These are phyloP conservation scores for Dipus sagitta DNA, from an alignment of 2,797 vertebrate genomes.

Conservation along the genomic window DNA sequence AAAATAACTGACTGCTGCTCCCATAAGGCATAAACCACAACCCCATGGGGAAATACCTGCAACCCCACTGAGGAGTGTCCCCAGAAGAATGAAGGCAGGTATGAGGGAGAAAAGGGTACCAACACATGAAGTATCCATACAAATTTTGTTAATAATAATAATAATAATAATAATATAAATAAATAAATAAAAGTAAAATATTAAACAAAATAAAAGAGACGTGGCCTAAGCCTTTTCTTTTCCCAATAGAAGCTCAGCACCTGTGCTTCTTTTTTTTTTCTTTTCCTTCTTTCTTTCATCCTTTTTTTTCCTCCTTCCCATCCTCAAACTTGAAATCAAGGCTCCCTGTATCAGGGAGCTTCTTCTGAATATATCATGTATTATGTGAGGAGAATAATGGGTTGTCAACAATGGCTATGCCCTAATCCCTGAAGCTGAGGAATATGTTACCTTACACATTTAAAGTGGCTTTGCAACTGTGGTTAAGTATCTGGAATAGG, in stretches of 20 bases:
- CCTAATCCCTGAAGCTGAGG: not conserved
- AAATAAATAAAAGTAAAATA: no score
- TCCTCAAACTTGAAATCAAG: not conserved
- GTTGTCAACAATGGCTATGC: not conserved
- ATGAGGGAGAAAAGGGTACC: not conserved
- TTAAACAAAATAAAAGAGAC: no score
- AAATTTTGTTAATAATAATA: no score
- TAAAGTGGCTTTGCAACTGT: not conserved
- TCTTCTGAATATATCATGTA: not conserved
- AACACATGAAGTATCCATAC: no score
- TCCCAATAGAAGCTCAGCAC: not conserved
- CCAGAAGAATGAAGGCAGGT: not conserved
- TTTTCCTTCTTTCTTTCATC: not conserved
- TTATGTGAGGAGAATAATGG: not conserved
- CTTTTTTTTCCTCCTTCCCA: no score
- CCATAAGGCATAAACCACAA: no score
- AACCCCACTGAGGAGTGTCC: no score
- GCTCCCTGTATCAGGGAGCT: not conserved
- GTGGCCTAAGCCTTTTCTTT: not conserved
- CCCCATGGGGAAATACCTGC: no score
- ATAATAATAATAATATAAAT: no score
- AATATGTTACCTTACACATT: not conserved
- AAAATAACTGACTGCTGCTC: no score
- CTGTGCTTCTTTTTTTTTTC: not conserved
- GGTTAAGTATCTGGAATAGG: not conserved